Evolutionary conservation across 2,888 invertebrate genomes (phyloP).

Genomic region (Nomada lathburiana): DNA sequence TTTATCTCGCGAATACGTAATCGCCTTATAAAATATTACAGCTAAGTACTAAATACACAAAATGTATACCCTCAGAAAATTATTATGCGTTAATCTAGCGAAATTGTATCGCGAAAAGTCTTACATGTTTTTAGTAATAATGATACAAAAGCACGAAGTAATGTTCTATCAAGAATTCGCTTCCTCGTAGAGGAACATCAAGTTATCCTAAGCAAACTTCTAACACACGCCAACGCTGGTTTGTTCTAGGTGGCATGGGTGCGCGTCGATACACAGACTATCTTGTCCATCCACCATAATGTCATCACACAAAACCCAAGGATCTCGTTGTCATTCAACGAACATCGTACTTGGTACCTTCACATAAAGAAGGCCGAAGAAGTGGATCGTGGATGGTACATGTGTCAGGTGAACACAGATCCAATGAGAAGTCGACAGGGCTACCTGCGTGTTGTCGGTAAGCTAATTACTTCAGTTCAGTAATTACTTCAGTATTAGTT

Average conservation of each 20-base stretch:
- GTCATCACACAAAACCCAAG: slow-evolving; percentile 96
- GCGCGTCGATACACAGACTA: slow-evolving; percentile 95
- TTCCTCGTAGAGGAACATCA: background rate
- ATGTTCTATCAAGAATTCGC: no score
- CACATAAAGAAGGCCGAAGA: slow-evolving; percentile 95
- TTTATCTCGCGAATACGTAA: no score
- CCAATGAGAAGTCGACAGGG: slow-evolving; percentile 97
- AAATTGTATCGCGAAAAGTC: no score
- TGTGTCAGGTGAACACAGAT: slow-evolving; percentile 97
- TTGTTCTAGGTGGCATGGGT: slow-evolving; percentile 94
- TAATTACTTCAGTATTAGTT: no score
- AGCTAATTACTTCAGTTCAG: slow-evolving; percentile 82
- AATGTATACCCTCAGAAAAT: no score
- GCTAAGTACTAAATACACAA: no score
- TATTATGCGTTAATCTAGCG: no score
- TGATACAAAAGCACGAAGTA: no score
- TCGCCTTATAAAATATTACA: no score
- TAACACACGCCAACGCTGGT: background rate
- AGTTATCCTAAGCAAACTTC: background rate
- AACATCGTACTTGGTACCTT: slow-evolving; percentile 96
- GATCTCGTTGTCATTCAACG: slow-evolving; percentile 94
- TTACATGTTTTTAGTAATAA: no score
- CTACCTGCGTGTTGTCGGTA: slow-evolving; percentile 96
- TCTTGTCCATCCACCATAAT: slow-evolving; percentile 95
- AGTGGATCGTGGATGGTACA: slow-evolving; percentile 95